Evolutionary conservation across 2,113 vertebrate genomes (phyloP).

Genomic region (Anarhynchus alexandrinus): DNA sequence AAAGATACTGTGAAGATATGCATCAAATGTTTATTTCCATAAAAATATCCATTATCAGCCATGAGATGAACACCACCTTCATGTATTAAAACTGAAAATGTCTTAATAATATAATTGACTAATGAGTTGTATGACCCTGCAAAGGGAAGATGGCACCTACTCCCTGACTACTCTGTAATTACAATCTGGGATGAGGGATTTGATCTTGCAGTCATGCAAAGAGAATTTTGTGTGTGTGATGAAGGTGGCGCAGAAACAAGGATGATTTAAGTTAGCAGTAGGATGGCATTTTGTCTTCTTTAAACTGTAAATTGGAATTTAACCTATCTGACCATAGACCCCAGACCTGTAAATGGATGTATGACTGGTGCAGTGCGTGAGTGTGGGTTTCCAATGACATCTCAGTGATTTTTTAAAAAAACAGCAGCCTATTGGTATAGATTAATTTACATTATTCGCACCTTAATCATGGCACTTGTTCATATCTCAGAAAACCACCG

Average conservation of each 20-base stretch:
- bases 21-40: slow-evolving; percentile 49
- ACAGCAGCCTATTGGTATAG: accelerated
- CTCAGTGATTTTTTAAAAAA: not conserved
- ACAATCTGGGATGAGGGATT: not conserved
- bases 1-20: slow-evolving; percentile 50
- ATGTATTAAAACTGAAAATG: slow-evolving; percentile 33
- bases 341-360: not conserved
- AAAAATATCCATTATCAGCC: slow-evolving; percentile 20
- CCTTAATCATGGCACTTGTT: not conserved
- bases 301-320: not conserved
- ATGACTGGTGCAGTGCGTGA: not conserved
- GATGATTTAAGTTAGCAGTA: not conserved
- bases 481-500: not conserved
- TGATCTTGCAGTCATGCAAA: not conserved
- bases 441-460: not conserved
- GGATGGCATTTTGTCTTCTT: not conserved
- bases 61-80: slow-evolving; percentile 16
- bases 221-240: not conserved
- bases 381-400: not conserved
- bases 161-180: not conserved
- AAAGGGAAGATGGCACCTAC: slow-evolving; percentile 1
- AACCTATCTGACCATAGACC: not conserved
- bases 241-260: not conserved
- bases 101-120: slow-evolving; percentile 12
- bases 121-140: slow-evolving; percentile 33